Evolutionary conservation across 2,113 vertebrate genomes (phyloP).

Genomic region (Cinclus mexicanus): DNA sequence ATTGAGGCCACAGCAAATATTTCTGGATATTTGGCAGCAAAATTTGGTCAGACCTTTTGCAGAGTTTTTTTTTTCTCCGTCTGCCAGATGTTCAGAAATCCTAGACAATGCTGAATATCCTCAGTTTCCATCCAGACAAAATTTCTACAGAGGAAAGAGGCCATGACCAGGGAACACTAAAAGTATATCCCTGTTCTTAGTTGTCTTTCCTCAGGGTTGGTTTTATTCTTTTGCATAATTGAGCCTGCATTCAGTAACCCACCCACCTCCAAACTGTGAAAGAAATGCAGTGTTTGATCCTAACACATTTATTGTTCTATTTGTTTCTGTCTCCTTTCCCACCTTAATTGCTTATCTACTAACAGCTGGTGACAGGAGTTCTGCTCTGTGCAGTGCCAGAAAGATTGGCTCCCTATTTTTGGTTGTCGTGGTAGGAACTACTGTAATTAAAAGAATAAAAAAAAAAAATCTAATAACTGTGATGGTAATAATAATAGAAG

Average conservation of each 20-base stretch:
- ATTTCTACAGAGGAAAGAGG: background rate
- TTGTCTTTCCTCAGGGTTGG: background rate
- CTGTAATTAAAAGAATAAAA: background rate
- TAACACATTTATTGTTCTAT: background rate
- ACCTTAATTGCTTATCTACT: background rate
- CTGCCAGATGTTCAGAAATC: background rate
- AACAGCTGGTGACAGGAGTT: background rate
- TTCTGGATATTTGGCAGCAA: slow-evolving; percentile 4
- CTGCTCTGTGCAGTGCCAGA: background rate
- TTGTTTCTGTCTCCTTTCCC: background rate
- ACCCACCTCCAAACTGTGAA: background rate
- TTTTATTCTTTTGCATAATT: background rate
- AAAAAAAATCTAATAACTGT: accelerated
- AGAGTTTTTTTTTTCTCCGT: background rate
- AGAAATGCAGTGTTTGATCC: background rate
- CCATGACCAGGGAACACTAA: background rate
- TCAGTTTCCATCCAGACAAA: background rate
- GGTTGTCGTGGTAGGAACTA: background rate
- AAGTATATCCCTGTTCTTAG: background rate
- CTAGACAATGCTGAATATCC: slow-evolving; percentile 14
- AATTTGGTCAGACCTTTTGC: slow-evolving; percentile 4
- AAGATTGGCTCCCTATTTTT: background rate
- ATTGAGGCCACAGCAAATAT: background rate
- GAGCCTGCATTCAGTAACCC: background rate
- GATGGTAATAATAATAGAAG: background rate